phyloP scores from a whole-genome alignment of 2,888 invertebrate species.

The Phengaris arion region DNA sequence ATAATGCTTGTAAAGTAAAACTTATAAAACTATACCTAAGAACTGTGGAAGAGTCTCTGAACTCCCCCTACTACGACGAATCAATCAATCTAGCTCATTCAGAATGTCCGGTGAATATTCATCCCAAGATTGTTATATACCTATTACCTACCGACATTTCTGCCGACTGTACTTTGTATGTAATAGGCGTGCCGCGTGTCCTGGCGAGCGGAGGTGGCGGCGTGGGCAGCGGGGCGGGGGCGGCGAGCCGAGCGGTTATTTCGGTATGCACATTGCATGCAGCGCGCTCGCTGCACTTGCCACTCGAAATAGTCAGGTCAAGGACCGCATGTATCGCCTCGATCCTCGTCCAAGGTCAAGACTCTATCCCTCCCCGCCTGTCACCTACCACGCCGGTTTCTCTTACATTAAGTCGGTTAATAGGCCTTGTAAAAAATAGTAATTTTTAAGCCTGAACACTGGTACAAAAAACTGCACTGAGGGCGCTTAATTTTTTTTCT shows the following conservation, averaged over 20 bases:
- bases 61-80: background rate
- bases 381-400: constrained; percentile 45
- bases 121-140: background rate
- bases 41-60: background rate
- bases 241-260: constrained; percentile 70
- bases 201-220: constrained; percentile 49
- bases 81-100: background rate
- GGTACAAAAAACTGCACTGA: background rate
- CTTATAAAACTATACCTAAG: background rate
- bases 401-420: constrained; percentile 44
- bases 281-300: constrained; percentile 72
- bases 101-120: background rate
- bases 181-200: constrained; percentile 67
- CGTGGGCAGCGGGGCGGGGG: constrained; percentile 43
- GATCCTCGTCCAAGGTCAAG: constrained; percentile 79
- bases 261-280: constrained; percentile 80
- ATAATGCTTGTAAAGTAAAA: too few relatives aligned
- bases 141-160: background rate
- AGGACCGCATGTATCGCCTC: constrained; percentile 75
- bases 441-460: background rate
- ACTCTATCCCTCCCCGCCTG: constrained; percentile 53
- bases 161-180: constrained; percentile 25
- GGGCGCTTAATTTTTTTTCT: too few relatives aligned
- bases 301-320: constrained; percentile 80
- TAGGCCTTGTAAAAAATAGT: constrained; percentile 40